Percentiles rank a stretch among this genome's conserved stretches.
Conservation (phyloP, 2,113 vertebrate species). For the Myrmecophaga tridactyla region DNA sequence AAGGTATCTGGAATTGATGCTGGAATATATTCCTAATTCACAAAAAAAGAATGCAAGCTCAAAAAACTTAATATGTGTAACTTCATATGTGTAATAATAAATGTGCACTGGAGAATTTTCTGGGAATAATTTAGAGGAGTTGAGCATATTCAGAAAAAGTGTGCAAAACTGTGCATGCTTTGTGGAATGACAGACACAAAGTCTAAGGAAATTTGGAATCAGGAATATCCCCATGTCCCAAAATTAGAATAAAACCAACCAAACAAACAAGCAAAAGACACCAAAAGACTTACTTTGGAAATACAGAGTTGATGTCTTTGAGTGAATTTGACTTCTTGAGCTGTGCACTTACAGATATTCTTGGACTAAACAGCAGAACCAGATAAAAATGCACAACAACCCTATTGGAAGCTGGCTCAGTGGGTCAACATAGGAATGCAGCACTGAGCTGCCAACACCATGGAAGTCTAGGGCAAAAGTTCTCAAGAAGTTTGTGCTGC, state of each 20-base stretch:
- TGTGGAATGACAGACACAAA: not conserved
- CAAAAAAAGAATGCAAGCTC: not conserved
- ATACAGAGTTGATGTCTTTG: not conserved
- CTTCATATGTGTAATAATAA: not conserved
- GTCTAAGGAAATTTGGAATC: not conserved
- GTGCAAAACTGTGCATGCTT: not conserved
- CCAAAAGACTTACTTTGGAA: not conserved
- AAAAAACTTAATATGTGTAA: not conserved
- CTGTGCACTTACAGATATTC: not conserved
- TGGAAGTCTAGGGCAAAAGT: not conserved
- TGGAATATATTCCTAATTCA: not conserved
- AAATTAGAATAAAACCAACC: not conserved
- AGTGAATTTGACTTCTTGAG: not conserved
- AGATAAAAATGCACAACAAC: not conserved
- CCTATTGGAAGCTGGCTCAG: not conserved
- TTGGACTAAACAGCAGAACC: not conserved
- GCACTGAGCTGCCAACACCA: not conserved
- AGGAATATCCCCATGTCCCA: fast-evolving
- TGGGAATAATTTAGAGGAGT: not conserved
- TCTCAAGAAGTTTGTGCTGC: not conserved
- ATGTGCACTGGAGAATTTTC: not conserved
- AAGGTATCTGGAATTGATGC: not conserved
- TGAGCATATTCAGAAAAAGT: not conserved
- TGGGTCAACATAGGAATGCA: not conserved
- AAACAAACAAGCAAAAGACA: not conserved